These are phyloP conservation scores for Microcebus tavaratra DNA, from an alignment of 2,113 vertebrate species.

Conservation along the genomic window DNA sequence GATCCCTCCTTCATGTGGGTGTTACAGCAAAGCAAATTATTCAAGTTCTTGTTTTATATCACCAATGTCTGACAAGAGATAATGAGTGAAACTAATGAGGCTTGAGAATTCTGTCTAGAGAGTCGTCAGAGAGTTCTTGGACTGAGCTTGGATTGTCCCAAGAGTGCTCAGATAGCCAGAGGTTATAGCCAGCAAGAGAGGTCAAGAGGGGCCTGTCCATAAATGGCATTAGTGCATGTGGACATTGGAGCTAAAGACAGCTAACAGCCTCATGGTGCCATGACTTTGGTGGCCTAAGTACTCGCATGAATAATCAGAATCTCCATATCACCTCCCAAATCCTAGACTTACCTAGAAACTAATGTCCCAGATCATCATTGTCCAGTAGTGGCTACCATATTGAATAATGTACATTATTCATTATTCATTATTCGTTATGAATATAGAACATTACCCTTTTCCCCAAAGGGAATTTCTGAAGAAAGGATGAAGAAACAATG, in stretches of 20 bases:
- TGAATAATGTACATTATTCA: background rate
- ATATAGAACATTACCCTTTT: background rate
- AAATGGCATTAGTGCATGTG: background rate
- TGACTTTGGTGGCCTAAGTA: background rate
- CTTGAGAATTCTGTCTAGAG: background rate
- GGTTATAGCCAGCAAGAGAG: background rate
- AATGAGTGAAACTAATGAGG: background rate
- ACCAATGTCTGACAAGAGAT: background rate
- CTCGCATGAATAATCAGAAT: background rate
- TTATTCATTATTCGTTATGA: too few species aligned
- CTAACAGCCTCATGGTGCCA: background rate
- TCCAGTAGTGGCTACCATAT: background rate
- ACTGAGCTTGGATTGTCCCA: background rate
- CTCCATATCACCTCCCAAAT: background rate
- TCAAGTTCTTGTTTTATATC: background rate
- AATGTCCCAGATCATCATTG: background rate
- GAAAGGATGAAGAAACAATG: background rate
- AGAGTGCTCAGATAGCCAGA: background rate
- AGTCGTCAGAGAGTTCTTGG: background rate
- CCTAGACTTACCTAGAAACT: background rate
- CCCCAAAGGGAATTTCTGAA: background rate
- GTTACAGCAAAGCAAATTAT: background rate
- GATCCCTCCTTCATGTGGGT: background rate
- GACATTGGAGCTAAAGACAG: background rate
- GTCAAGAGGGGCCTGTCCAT: background rate